Conservation (phyloP, 2,888 invertebrate species). For the Limnephilus rhombicus region DNA sequence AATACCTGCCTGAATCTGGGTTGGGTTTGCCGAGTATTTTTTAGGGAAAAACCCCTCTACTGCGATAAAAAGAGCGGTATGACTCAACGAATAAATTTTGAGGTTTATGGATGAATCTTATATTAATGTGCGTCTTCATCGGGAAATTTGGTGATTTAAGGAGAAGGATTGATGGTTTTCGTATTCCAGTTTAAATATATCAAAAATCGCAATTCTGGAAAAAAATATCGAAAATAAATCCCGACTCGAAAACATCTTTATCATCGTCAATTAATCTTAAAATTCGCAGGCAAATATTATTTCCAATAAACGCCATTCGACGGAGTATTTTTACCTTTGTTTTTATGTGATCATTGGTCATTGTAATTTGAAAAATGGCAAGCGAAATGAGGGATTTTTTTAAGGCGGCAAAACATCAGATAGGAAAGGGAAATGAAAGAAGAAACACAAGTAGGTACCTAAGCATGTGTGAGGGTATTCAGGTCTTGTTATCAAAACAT, state of each 20-base stretch:
- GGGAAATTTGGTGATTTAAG: neutral
- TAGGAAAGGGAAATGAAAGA: too few relatives aligned
- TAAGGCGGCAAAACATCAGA: neutral
- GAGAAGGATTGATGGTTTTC: neutral
- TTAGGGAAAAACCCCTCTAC: conserved; percentile 3
- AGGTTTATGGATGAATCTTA: neutral
- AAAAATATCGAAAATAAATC: neutral
- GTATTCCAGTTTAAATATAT: neutral
- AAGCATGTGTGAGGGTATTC: too few relatives aligned
- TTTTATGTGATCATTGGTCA: neutral
- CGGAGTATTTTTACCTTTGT: neutral
- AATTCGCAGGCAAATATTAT: neutral
- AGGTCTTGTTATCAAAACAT: too few relatives aligned
- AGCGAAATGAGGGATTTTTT: neutral
- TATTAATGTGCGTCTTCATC: neutral
- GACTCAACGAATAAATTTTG: conserved; percentile 19
- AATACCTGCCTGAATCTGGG: neutral
- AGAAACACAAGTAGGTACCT: too few relatives aligned
- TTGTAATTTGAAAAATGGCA: neutral
- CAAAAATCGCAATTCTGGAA: neutral
- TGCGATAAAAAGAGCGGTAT: neutral
- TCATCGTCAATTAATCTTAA: neutral
- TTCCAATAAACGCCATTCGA: neutral
- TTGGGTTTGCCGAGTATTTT: neutral
- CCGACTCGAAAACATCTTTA: neutral